A percentile compares a stretch with the other conserved stretches of the same genome.
These are phyloP conservation scores for Triplophysa rosa DNA, from an alignment of 2,113 vertebrate species.

Conservation along the genomic window DNA sequence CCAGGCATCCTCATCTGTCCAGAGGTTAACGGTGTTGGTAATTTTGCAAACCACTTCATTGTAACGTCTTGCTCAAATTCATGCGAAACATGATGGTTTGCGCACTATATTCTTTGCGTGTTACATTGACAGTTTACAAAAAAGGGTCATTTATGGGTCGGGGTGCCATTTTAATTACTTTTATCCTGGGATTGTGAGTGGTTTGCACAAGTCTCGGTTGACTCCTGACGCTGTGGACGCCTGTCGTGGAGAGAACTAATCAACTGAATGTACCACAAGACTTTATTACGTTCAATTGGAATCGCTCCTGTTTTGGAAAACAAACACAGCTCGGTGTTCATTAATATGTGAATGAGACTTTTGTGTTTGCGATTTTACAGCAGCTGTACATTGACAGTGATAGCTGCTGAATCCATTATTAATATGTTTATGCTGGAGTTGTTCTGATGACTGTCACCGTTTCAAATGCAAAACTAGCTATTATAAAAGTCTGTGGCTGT, in stretches of 20 bases:
- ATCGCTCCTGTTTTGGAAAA: conserved; percentile 18
- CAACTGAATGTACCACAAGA: background rate
- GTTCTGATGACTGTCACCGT: conserved; percentile 29
- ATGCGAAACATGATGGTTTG: background rate
- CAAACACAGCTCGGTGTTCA: conserved; percentile 2
- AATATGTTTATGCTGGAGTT: conserved; percentile 33
- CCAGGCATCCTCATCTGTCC: background rate
- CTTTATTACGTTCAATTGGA: conserved; percentile 9
- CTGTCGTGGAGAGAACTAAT: background rate
- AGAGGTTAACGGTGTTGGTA: background rate
- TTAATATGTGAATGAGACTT: conserved; percentile 19
- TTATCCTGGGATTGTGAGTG: background rate
- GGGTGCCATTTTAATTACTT: conserved; percentile 3
- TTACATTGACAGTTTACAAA: conserved; percentile 2
- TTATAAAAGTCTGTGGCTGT: conserved; percentile 28
- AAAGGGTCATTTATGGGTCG: background rate
- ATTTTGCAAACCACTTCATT: conserved; percentile 15
- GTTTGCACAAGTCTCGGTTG: background rate
- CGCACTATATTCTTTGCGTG: background rate
- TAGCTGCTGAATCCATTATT: conserved; percentile 37
- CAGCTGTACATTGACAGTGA: conserved; percentile 32
- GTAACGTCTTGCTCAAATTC: background rate
- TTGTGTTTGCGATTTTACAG: conserved; percentile 5
- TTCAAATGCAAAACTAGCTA: conserved; percentile 40
- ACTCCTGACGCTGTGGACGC: background rate